phyloP scores from a whole-genome alignment of 2,888 invertebrate species.

The Lutraria lutraria region DNA sequence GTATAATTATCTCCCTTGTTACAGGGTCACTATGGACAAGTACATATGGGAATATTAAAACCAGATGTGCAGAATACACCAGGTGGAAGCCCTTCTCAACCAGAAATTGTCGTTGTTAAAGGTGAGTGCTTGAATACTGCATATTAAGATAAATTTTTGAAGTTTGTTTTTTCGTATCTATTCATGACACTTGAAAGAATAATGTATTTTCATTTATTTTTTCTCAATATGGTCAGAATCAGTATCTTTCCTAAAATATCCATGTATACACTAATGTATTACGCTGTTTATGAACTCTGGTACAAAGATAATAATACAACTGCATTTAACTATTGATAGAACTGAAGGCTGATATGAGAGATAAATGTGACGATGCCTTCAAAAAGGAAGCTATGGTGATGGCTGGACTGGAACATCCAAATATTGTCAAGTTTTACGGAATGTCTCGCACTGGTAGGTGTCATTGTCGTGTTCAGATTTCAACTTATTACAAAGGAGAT shows the following conservation, averaged over 20 bases:
- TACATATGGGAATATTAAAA: slow-evolving; percentile 49
- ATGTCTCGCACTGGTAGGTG: slow-evolving; percentile 51
- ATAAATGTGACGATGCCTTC: slow-evolving; percentile 52
- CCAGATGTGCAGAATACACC: background rate
- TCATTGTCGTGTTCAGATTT: background rate
- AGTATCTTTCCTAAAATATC: no score
- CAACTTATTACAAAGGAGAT: no score
- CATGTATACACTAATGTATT: no score
- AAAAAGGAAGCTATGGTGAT: slow-evolving; percentile 58
- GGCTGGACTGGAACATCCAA: slow-evolving; percentile 54
- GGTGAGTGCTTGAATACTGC: slow-evolving; percentile 22
- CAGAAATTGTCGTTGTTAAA: slow-evolving; percentile 54
- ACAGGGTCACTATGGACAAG: slow-evolving; percentile 66
- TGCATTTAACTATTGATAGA: slow-evolving; percentile 28
- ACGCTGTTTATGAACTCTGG: no score
- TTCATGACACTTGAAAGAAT: no score
- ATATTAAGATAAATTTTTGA: no score
- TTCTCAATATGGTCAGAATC: no score
- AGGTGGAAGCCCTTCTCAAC: background rate
- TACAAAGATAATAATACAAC: no score
- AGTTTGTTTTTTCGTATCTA: no score
- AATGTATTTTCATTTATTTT: no score
- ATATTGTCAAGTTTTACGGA: slow-evolving; percentile 66
- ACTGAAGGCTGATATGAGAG: slow-evolving; percentile 53
- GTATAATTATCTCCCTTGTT: slow-evolving; percentile 9